phyloP scores from a whole-genome alignment of 2,888 invertebrate species.

The Platypus cylindrus region DNA sequence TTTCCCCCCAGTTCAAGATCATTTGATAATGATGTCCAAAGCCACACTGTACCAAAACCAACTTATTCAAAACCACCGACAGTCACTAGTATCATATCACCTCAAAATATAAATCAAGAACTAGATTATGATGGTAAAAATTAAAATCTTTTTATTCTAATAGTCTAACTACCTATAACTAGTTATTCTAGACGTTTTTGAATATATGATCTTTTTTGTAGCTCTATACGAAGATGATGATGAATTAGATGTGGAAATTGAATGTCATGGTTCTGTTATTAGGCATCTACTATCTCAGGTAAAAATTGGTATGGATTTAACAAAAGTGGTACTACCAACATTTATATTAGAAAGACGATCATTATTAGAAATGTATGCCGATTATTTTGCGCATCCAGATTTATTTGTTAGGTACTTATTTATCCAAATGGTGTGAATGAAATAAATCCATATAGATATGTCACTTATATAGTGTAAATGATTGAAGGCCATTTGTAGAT shows the following conservation, averaged over 20 bases:
- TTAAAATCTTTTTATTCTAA: no score
- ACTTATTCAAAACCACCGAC: slow-evolving; percentile 23
- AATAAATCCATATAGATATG: no score
- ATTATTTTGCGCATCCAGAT: slow-evolving; percentile 99
- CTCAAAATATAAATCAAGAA: slow-evolving; percentile 40
- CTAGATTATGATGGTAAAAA: slow-evolving; percentile 73
- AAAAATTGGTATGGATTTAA: slow-evolving; percentile 99
- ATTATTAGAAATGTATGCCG: slow-evolving; percentile 98
- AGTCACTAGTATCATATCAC: slow-evolving; percentile 18
- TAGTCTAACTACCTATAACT: no score
- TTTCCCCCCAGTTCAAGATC: slow-evolving; percentile 27
- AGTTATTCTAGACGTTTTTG: no score
- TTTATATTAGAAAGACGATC: slow-evolving; percentile 97
- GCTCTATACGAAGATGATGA: slow-evolving; percentile 87
- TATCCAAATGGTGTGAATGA: no score
- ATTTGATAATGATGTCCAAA: slow-evolving; percentile 23
- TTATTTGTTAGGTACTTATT: slow-evolving; percentile 69
- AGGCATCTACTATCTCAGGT: slow-evolving; percentile 95
- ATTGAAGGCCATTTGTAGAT: no score
- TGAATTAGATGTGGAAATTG: slow-evolving; percentile 82
- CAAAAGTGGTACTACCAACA: slow-evolving; percentile 95
- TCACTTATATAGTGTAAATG: no score
- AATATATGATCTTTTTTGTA: slow-evolving; percentile 33
- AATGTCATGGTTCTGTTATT: slow-evolving; percentile 94
- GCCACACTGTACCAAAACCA: slow-evolving; percentile 21